A percentile compares a stretch with the other conserved stretches of the same genome.
phyloP scores from a whole-genome alignment of 2,888 invertebrate species.

The Agriopis marginaria region DNA sequence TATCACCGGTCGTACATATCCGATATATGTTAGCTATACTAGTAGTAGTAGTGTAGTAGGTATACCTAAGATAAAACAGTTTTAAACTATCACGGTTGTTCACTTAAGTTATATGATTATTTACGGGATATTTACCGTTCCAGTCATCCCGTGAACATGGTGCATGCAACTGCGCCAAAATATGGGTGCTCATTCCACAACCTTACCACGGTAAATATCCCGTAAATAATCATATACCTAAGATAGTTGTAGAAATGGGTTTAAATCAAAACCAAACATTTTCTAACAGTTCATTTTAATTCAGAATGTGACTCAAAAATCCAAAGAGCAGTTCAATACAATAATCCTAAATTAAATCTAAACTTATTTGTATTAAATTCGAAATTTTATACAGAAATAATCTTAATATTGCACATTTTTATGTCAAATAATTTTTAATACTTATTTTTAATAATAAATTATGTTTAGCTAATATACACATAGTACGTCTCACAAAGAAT shows the following conservation, averaged over 20 bases:
- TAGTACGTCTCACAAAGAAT: background rate
- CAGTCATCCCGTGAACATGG: too few relatives aligned
- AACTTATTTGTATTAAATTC: constrained; percentile 76
- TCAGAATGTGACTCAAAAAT: constrained; percentile 51
- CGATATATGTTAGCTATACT: background rate
- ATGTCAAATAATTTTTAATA: constrained; percentile 26
- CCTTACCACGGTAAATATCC: too few relatives aligned
- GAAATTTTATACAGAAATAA: constrained; percentile 67
- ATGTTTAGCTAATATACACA: constrained; percentile 37
- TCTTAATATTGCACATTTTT: constrained; percentile 74
- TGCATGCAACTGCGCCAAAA: too few relatives aligned
- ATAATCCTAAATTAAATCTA: constrained; percentile 37
- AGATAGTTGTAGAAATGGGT: background rate
- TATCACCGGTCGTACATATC: too few relatives aligned
- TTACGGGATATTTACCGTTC: too few relatives aligned
- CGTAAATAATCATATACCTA: too few relatives aligned
- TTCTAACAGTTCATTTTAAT: constrained; percentile 56
- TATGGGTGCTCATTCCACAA: too few relatives aligned
- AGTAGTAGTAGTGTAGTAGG: too few relatives aligned
- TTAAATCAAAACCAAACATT: constrained; percentile 38
- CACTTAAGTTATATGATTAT: too few relatives aligned
- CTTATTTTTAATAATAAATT: constrained; percentile 11
- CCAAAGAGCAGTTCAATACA: constrained; percentile 34
- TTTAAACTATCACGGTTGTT: too few relatives aligned
- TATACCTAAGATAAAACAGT: too few relatives aligned